Percentiles rank a stretch among this genome's conserved stretches.
Evolutionary conservation across 2,113 vertebrate species (phyloP).

Genomic region (Nycticebus coucang): DNA sequence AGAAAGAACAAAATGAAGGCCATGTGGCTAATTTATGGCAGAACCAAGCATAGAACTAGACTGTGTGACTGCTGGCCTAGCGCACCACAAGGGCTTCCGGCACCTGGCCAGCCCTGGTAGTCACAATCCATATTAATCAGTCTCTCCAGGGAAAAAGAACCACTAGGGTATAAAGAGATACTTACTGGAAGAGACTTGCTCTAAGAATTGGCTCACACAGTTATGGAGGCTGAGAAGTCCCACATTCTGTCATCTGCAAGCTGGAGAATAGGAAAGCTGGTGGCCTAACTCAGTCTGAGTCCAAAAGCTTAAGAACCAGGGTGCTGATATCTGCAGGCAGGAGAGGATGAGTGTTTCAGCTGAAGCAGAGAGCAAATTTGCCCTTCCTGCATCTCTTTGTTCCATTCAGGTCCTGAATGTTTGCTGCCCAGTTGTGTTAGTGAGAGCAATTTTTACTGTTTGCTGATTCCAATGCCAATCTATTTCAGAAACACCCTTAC

Average conservation of each 20-base stretch:
- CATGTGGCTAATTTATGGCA: background rate
- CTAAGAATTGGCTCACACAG: background rate
- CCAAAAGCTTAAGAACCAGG: background rate
- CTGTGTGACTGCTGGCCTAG: background rate
- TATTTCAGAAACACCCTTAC: background rate
- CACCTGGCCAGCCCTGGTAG: background rate
- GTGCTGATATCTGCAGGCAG: background rate
- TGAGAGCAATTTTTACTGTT: background rate
- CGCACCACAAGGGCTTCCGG: background rate
- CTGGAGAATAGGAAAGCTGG: background rate
- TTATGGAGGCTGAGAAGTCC: background rate
- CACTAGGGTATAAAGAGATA: background rate
- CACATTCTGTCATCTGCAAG: background rate
- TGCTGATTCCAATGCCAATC: background rate
- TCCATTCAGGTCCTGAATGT: background rate
- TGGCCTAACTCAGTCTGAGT: background rate
- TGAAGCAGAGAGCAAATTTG: background rate
- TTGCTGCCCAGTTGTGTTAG: background rate
- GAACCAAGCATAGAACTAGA: background rate
- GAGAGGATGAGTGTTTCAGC: background rate
- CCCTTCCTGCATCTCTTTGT: background rate
- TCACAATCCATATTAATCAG: background rate
- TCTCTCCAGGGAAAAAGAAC: background rate
- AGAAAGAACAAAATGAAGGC: background rate
- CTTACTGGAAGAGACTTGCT: background rate